Base-by-base conservation (phyloP, 2,888 invertebrate species). In the Chloroclysta siterata region DNA sequence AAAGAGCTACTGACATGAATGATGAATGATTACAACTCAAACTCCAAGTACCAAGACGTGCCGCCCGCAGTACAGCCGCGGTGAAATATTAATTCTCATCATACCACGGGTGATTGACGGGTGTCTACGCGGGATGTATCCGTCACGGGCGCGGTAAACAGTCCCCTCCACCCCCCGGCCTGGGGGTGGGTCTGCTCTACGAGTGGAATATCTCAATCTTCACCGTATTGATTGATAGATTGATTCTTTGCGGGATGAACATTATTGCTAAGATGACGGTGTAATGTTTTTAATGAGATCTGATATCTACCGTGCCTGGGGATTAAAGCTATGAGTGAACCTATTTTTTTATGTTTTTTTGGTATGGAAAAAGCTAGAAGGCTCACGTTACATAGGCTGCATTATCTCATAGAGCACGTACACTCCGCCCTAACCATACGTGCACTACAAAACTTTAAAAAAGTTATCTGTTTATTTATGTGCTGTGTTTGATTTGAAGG, bases 211-310 rank as follows among this genome's bases (percentile, higher is more conserved):
- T 92, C 92, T 92, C 90, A 92, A 92, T 92, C 91, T 91, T 89
- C 85, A 86, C 85, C 85, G 88, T 90, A 90, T 90, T 90, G 90
- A 91, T 90, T 89, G 90, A 90, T 90, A 84, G 89, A 89, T 90
- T 87, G 88, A 90, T 89, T 85, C 81, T 74, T 46, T 57, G 71
- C 60, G 63, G 63, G 66, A 60, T 42, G 60, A 66, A 53, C 50
- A 14, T 50, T 65, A 66, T 64, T 63, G 58, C 54, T 15, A 55
- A 59, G 56, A 8, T 52, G 17, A 17, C 15, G 13, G 17, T 10
- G 13, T 44, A 42, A 15, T 44, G 8, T 46, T 17, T n/a, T 10
- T 11, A 8, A 8, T 8, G 33, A 7, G 33, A 33, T 33, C 29
- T 29, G 29, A 33, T 33, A 8, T 33, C 33, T 33, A 33, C 33